Evolutionary conservation across 2,888 invertebrate species (phyloP), one percentile per base, ranked within the genome.

Genomic region (Chaetogeoica ovagalla): DNA sequence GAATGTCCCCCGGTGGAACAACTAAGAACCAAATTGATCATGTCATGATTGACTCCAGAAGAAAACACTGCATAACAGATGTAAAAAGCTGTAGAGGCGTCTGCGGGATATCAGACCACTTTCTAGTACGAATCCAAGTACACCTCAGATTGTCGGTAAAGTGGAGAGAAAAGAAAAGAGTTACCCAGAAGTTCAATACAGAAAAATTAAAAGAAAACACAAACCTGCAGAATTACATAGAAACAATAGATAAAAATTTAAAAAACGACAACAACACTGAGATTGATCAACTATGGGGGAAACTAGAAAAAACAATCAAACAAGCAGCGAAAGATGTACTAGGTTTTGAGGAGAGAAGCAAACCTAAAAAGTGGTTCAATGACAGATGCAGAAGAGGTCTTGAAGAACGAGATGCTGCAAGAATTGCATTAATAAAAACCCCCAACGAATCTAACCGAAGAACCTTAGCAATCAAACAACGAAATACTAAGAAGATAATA

Each of bases 121-220:
- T 72, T 43, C 71, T 72, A 72, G 43, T 72, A 72, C 17, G 43
- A 72, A 43, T 72, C 23, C 43, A 72, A 72, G 23, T 72, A 72
- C 39, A 72, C 23, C 60, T 43, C 43, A 72, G 71, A 72, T 60
- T 72, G 60, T 60, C 71, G 21, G 71, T 72, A 43, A 60, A 60
- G 23, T 60, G 60, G 60, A 72, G 71, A 72, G 71, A 72, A 60
- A 72, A 60, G 52, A 73, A 63, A 48, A 63, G n/a, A 73, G 73
- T 73, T 63, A 63, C 30, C 30, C 73, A 73, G 52, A 63, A 73
- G 19, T 73, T 73, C 62, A 73, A 73, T 37, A 52, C 30, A 52
- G 63, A 73, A 11, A 73, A 73, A 73, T 63, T 73, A 73, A 73
- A 73, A n/a, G n/a, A 73, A 73, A 73, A 73, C 52, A 63, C 30